These are phyloP conservation scores for Spongilla lacustris DNA, from an alignment of 37 sponge, comb jelly and placozoan species.

Conservation along the genomic window DNA sequence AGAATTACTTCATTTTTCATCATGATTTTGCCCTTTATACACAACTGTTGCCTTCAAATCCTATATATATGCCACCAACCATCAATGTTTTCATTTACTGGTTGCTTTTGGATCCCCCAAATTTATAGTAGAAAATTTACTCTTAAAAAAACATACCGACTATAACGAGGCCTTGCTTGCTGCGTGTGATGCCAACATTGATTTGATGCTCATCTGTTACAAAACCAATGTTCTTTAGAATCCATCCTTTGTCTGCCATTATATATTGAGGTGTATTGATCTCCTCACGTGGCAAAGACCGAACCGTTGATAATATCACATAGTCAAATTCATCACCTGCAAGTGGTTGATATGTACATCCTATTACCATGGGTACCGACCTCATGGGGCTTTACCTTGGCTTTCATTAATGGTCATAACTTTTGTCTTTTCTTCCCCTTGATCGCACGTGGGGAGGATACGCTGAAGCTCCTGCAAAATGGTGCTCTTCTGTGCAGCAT, in stretches of 20 bases:
- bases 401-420: slow-evolving; percentile 63
- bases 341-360: too few relatives aligned
- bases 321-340: slow-evolving; percentile 78
- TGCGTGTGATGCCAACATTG: slow-evolving; percentile 76
- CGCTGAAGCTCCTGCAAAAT: not conserved
- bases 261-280: slow-evolving; percentile 34
- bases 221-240: slow-evolving; percentile 74
- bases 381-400: too few relatives aligned
- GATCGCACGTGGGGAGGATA: too few relatives aligned
- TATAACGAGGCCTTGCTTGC: slow-evolving; percentile 71
- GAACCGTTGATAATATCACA: slow-evolving; percentile 77
- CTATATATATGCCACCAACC: too few relatives aligned
- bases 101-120: too few relatives aligned
- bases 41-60: too few relatives aligned
- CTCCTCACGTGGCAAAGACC: slow-evolving; percentile 55
- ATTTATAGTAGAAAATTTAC: too few relatives aligned
- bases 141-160: slow-evolving; percentile 42
- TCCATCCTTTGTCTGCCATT: slow-evolving; percentile 57
- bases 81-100: too few relatives aligned
- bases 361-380: too few relatives aligned
- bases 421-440: not conserved
- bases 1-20: too few relatives aligned
- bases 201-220: slow-evolving; percentile 71
- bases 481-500: slow-evolving; percentile 56
- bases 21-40: too few relatives aligned